These are phyloP conservation scores for Amiota communis DNA, from an alignment of 2,888 invertebrate species.

Conservation along the genomic window DNA sequence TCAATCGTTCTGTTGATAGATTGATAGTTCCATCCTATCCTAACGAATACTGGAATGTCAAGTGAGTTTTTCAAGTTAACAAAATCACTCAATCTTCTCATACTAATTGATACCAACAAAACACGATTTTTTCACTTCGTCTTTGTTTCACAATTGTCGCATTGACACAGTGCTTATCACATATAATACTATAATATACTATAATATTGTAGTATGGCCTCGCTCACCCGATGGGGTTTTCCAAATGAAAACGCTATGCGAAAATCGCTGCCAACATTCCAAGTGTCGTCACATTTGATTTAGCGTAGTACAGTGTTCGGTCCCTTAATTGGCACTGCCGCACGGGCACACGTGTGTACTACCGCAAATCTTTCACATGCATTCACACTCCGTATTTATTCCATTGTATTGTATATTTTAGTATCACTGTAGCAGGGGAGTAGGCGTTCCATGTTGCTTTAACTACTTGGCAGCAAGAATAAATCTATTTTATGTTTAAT, in stretches of 20 bases:
- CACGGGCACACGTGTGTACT: not conserved
- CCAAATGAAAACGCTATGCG: not conserved
- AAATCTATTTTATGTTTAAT: too few species aligned
- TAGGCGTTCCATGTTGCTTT: not conserved
- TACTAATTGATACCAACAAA: too few species aligned
- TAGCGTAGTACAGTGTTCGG: not conserved
- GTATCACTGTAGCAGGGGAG: not conserved
- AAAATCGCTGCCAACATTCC: constrained; percentile 1
- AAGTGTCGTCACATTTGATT: not conserved
- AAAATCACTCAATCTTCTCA: too few species aligned
- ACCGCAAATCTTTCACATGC: not conserved
- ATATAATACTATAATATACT: not conserved
- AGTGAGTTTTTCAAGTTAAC: too few species aligned
- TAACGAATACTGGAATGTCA: too few species aligned
- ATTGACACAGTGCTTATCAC: not conserved
- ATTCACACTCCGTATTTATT: too few species aligned
- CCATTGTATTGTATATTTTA: too few species aligned
- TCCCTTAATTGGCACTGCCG: not conserved
- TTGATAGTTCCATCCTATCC: too few species aligned
- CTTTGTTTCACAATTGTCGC: too few species aligned
- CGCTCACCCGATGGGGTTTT: not conserved
- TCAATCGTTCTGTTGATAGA: too few species aligned
- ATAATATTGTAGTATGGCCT: not conserved
- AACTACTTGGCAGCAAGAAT: too few species aligned
- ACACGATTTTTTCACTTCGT: too few species aligned